phyloP scores from a whole-genome alignment of 2,113 vertebrate species.

The Thalassoma bifasciatum region DNA sequence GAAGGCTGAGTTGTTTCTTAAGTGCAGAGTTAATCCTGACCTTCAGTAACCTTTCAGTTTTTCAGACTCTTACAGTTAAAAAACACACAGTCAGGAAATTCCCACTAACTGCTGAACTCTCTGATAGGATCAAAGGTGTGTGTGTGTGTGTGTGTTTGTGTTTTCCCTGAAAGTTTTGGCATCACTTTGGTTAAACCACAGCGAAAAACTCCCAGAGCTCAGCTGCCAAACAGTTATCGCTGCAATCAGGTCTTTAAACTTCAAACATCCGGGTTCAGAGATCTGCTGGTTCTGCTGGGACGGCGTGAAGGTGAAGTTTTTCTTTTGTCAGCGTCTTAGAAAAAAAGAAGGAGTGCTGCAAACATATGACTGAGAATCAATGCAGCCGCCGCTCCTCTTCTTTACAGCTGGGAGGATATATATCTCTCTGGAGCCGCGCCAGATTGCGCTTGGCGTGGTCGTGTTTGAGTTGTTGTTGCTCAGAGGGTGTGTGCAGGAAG shows the following conservation, averaged over 20 bases:
- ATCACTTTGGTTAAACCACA: neutral
- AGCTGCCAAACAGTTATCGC: constrained; percentile 4
- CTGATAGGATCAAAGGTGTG: neutral
- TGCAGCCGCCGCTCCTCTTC: neutral
- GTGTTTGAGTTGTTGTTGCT: constrained; percentile 14
- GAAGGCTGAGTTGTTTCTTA: too few relatives aligned
- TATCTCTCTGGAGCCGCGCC: neutral
- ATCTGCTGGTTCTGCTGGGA: neutral
- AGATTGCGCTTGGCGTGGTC: constrained; percentile 21
- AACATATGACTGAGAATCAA: constrained; percentile 32
- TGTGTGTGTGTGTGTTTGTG: too few relatives aligned
- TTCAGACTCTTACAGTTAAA: too few relatives aligned
- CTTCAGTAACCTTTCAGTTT: too few relatives aligned
- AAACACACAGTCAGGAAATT: too few relatives aligned
- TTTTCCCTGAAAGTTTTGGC: constrained; percentile 4
- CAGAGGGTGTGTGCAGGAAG: constrained; percentile 13
- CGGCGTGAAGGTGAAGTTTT: neutral
- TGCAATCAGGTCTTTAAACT: constrained; percentile 18
- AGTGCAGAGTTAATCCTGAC: too few relatives aligned
- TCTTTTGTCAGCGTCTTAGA: constrained; percentile 1
- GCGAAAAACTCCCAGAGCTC: neutral
- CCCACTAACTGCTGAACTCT: neutral
- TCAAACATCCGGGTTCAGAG: constrained; percentile 49
- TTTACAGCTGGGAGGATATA: neutral
- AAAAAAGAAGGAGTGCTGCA: constrained; percentile 20